Evolutionary conservation across 1,140 invertebrate genomes (phyloP), one percentile per base, ranked within the genome.

Genomic region (Neelides sp.): DNA sequence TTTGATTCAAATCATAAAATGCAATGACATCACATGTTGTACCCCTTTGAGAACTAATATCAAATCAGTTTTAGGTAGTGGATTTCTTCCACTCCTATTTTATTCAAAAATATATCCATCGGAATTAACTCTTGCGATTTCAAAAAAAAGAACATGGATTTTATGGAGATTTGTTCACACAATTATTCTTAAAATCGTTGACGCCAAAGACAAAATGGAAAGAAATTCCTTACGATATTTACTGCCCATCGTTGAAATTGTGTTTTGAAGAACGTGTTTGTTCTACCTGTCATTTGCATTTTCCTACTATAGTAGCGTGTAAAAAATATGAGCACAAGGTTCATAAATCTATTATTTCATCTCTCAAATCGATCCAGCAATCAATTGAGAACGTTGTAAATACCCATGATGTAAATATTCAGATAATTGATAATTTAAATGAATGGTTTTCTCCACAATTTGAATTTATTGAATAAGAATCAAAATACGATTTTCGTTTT

Each of bases 31-130:
- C 5, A 3, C 12, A 17, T 54, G 52, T 26, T 54, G 52, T 26
- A 15, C 13, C 2, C 26, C 24, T 10, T 13, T 43, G 8, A 24
- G 28, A 35, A 28, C 52, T 1, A 54, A 49, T 28, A 15, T 54
- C 1, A 34, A 54, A 26, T 12, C 10, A 8, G 23, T 48, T 40
- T 12, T 49, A 3, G 22, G n/a, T 2, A 32, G 22, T 12, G 50
- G 50, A 24, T 53, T 53, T 34, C 2, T 53, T n/a, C 51, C 51
- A 5, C 44, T 5, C 51, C 51, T 2, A n/a, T 53, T 40, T 2
- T 24, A 13, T 53, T 24, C 15, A 41, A 32, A 19, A 22, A 42
- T 26, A 45, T 39, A 15, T 4, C 10, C 17, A n/a, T n/a, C 3
- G 43, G 51, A 15, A 4, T 13, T 42, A 3, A 5, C 12, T 20